These are phyloP conservation scores for Dipus sagitta DNA, from an alignment of 2,797 vertebrate species.

Conservation along the genomic window DNA sequence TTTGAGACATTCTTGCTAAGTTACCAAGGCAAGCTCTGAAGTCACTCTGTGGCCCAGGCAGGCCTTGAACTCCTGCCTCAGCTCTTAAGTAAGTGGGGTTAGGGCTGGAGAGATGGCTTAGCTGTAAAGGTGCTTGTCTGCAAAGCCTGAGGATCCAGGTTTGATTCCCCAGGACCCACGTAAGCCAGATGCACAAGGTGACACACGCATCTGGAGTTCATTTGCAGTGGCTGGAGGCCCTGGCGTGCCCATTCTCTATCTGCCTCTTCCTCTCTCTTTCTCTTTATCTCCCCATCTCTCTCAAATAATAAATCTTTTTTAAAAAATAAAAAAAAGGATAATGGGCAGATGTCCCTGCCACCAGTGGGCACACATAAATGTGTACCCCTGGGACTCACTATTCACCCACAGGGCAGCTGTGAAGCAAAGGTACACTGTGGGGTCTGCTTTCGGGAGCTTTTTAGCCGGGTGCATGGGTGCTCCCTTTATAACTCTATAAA, in stretches of 20 bases:
- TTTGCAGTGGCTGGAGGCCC: no score
- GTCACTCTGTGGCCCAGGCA: not conserved
- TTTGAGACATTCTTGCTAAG: not conserved
- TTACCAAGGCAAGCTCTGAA: not conserved
- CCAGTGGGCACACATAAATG: not conserved
- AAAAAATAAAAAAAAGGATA: no score
- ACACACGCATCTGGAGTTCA: no score
- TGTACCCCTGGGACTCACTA: fast-evolving
- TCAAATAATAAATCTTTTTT: no score
- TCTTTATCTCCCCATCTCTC: no score
- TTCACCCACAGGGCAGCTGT: fast-evolving
- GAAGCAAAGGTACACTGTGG: fast-evolving
- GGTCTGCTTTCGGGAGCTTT: fast-evolving
- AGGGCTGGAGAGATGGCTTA: no score
- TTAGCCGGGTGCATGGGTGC: fast-evolving
- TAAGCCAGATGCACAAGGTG: no score
- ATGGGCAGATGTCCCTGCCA: fast-evolving
- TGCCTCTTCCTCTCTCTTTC: no score
- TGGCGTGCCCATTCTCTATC: no score
- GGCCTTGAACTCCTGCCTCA: not conserved
- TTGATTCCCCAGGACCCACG: no score
- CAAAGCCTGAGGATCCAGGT: no score
- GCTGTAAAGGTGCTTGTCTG: no score
- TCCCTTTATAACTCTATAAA: not conserved
- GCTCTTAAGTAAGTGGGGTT: not conserved